Percentiles rank a stretch among this genome's conserved stretches.
phyloP scores from a whole-genome alignment of 2,113 vertebrate species.

The Oryzias curvinotus region DNA sequence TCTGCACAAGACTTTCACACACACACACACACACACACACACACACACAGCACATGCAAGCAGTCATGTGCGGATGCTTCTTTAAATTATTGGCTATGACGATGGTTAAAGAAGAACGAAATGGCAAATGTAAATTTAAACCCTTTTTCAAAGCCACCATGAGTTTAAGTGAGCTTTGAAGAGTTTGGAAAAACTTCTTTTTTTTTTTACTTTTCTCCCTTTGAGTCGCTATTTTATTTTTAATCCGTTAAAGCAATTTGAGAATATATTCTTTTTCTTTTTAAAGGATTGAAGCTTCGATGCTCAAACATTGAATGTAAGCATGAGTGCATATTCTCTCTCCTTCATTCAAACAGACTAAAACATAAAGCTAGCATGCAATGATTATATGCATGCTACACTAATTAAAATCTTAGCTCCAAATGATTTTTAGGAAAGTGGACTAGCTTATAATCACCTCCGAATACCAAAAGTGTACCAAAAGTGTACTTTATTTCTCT shows the following conservation, averaged over 20 bases:
- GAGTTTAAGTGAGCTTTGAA: not conserved
- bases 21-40: not conserved
- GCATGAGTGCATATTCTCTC: too few species aligned
- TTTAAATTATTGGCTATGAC: not conserved
- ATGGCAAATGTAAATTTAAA: not conserved
- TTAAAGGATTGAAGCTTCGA: too few species aligned
- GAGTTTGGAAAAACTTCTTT: slow-evolving; percentile 16
- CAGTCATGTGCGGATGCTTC: not conserved
- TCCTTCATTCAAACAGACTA: too few species aligned
- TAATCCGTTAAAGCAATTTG: not conserved
- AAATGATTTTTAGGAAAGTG: slow-evolving; percentile 23
- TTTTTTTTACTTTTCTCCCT: not conserved
- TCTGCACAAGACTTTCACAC: not conserved
- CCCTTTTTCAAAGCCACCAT: not conserved
- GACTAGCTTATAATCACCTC: slow-evolving; percentile 44
- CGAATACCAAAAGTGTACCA: slow-evolving; percentile 39
- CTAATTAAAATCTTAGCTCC: slow-evolving; percentile 11
- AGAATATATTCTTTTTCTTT: too few species aligned
- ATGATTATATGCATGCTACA: too few species aligned
- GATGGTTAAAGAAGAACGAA: not conserved
- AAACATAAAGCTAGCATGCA: too few species aligned
- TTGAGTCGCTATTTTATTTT: slow-evolving; percentile 7
- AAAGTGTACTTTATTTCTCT: slow-evolving; percentile 29
- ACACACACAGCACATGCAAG: not conserved
- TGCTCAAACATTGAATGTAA: too few species aligned